Conservation (phyloP, 2,888 invertebrate species). For the Linnaemya vulpina region DNA sequence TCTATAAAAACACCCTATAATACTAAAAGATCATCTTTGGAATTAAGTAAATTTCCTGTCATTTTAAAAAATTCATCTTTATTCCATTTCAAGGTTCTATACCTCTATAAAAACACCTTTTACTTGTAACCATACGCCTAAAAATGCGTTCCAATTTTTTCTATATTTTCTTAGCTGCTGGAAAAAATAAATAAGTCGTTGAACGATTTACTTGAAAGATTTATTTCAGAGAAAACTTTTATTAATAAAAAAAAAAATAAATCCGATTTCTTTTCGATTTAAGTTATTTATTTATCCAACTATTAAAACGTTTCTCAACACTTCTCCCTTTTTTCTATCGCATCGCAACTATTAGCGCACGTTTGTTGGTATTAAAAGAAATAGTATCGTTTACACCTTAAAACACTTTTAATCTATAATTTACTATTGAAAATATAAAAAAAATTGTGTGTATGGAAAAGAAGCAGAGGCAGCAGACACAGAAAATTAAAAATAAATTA, state of each 20-base stretch:
- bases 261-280: neutral
- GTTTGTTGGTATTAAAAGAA: constrained; percentile 1
- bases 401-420: constrained; percentile 61
- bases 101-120: no score
- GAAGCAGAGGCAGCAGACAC: neutral
- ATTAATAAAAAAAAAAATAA: neutral
- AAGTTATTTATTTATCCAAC: constrained; percentile 30
- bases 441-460: neutral
- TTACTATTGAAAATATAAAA: constrained; percentile 37
- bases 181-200: no score
- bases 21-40: no score
- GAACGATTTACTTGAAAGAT: no score
- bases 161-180: no score
- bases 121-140: no score
- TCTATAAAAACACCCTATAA: no score
- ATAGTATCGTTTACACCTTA: constrained; percentile 55
- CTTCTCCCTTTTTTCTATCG: neutral
- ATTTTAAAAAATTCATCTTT: no score
- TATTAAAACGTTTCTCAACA: constrained; percentile 1
- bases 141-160: no score
- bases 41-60: no score
- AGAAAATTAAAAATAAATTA: constrained; percentile 16
- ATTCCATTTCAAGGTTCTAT: no score
- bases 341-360: constrained; percentile 3
- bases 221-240: no score